These are phyloP conservation scores for Odobenus rosmarus DNA, from an alignment of 2,113 vertebrate genomes.

Conservation along the genomic window DNA sequence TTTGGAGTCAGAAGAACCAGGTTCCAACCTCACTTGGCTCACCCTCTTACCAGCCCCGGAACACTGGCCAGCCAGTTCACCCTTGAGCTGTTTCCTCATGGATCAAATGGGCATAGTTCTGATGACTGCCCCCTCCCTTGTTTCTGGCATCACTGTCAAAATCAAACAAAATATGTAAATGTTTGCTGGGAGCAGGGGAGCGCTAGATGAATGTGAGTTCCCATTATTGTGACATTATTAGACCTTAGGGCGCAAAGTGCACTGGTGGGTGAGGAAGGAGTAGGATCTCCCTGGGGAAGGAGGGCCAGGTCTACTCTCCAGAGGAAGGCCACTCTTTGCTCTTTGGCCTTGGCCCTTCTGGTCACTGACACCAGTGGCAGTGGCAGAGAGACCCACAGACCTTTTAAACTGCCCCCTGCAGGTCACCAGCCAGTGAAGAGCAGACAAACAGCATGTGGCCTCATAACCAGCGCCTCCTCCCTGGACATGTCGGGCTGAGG, in stretches of 20 bases:
- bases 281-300: neutral
- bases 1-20: neutral
- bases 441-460: neutral
- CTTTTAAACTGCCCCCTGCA: neutral
- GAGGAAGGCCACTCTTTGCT: neutral
- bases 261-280: neutral
- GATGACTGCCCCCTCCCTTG: neutral
- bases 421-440: neutral
- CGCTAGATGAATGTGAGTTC: neutral
- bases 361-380: neutral
- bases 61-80: neutral
- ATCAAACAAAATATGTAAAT: neutral
- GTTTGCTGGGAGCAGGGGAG: neutral
- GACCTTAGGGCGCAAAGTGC: neutral
- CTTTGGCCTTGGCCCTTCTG: neutral
- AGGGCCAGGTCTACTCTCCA: neutral
- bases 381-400: neutral
- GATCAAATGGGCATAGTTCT: neutral
- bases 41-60: neutral
- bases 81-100: neutral
- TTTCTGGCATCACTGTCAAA: neutral
- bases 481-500: neutral
- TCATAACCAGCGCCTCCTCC: neutral
- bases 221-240: neutral
- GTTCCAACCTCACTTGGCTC: neutral